These are phyloP conservation scores for Megatriorchis doriae DNA, from an alignment of 2,113 vertebrate genomes.

Conservation along the genomic window DNA sequence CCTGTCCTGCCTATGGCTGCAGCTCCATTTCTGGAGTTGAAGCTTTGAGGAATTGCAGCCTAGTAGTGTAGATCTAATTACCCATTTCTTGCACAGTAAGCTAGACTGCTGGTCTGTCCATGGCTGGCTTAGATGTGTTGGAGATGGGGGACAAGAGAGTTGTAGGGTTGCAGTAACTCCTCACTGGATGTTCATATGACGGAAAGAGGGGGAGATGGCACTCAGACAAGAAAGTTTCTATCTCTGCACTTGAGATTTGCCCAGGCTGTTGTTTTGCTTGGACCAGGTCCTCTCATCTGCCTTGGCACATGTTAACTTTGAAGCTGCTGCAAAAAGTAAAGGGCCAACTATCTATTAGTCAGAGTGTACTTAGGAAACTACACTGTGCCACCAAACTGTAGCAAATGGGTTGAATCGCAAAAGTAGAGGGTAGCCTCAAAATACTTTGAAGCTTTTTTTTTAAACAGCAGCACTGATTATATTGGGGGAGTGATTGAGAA, in stretches of 20 bases:
- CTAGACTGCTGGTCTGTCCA: background rate
- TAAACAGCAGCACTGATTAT: background rate
- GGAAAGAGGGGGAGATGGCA: background rate
- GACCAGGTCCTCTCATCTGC: background rate
- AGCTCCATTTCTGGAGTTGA: background rate
- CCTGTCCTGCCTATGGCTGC: background rate
- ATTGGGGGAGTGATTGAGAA: background rate
- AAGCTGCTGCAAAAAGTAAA: background rate
- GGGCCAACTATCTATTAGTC: background rate
- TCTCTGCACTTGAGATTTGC: fast-evolving
- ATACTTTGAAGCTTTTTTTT: background rate
- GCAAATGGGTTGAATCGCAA: background rate
- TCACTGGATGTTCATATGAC: background rate
- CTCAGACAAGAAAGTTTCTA: background rate
- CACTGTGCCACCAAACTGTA: background rate
- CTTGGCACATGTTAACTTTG: background rate
- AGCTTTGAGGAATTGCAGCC: background rate
- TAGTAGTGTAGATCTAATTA: background rate
- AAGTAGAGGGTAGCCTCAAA: background rate
- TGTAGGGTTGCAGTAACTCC: background rate
- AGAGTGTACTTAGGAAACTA: background rate
- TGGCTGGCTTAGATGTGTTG: background rate
- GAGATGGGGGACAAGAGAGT: background rate
- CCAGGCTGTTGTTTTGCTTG: background rate
- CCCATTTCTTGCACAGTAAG: background rate